These are phyloP conservation scores for Camponotus pennsylvanicus DNA, from an alignment of 1,140 invertebrate species.

Conservation along the genomic window DNA sequence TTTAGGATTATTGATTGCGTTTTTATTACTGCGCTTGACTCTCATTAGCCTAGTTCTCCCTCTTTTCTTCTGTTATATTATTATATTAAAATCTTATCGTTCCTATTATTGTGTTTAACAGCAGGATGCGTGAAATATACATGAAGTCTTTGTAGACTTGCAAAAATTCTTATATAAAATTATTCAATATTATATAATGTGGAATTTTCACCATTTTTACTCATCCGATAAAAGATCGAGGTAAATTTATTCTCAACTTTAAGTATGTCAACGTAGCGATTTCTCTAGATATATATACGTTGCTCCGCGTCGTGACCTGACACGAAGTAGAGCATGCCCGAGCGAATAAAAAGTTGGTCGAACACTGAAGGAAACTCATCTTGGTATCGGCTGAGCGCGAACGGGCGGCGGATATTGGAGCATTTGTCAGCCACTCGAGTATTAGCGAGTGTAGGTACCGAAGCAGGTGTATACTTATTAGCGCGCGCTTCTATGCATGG, in stretches of 20 bases:
- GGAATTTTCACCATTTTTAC: not conserved
- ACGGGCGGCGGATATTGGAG: constrained; percentile 81
- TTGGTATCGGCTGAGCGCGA: constrained; percentile 29
- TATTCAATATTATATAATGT: not conserved
- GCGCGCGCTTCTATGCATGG: constrained; percentile 81
- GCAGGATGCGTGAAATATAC: not conserved
- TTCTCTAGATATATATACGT: not conserved
- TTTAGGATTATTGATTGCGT: no score
- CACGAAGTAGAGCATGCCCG: not conserved
- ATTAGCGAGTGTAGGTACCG: constrained; percentile 71
- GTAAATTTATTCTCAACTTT: not conserved
- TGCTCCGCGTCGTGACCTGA: not conserved
- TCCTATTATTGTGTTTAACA: no score
- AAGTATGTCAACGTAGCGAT: not conserved
- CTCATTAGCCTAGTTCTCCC: no score
- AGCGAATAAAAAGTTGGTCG: constrained; percentile 3
- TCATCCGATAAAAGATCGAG: not conserved
- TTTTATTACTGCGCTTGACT: no score
- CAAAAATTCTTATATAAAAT: not conserved
- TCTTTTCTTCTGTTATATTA: no score
- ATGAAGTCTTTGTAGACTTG: not conserved
- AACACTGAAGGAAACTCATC: constrained; percentile 16
- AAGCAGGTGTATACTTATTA: constrained; percentile 80
- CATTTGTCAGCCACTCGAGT: constrained; percentile 82
- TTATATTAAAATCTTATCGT: no score